A percentile compares a stretch with the other conserved stretches of the same genome.
phyloP scores from a whole-genome alignment of 2,797 vertebrate genomes.

The Clarias pachynema region DNA sequence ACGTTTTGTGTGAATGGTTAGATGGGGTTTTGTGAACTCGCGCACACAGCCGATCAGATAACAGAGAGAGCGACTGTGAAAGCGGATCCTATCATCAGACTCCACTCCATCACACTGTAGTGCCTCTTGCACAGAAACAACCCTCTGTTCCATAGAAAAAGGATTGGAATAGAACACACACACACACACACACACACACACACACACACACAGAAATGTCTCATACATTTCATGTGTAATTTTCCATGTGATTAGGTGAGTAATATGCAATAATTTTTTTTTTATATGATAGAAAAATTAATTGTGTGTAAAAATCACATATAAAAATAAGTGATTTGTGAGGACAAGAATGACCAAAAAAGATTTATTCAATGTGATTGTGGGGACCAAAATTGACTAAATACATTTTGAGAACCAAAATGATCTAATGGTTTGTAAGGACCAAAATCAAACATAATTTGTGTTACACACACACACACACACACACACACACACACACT shows the following conservation, averaged over 20 bases:
- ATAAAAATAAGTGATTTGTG: not conserved
- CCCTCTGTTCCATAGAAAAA: constrained; percentile 66
- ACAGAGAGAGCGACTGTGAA: constrained; percentile 70
- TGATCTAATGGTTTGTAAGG: no score
- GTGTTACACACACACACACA: constrained; percentile 6
- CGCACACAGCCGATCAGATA: constrained; percentile 67
- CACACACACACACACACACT: constrained; percentile 38
- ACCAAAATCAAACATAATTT: no score
- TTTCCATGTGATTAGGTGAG: not conserved
- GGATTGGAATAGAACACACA: constrained; percentile 42
- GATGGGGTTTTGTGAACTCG: constrained; percentile 72
- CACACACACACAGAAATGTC: constrained; percentile 14
- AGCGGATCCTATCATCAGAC: constrained; percentile 66
- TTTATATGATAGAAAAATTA: no score
- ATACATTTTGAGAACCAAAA: no score
- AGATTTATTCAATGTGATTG: no score
- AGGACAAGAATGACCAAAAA: not conserved
- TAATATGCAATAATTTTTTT: not conserved
- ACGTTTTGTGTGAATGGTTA: constrained; percentile 75
- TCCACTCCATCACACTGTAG: constrained; percentile 62
- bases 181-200: constrained; percentile 17
- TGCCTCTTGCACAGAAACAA: constrained; percentile 65
- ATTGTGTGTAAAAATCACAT: no score
- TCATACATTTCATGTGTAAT: not conserved
- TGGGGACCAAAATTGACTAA: no score